Conservation (phyloP, 2,797 vertebrate species). For the Platyrinchus mystaceus region DNA sequence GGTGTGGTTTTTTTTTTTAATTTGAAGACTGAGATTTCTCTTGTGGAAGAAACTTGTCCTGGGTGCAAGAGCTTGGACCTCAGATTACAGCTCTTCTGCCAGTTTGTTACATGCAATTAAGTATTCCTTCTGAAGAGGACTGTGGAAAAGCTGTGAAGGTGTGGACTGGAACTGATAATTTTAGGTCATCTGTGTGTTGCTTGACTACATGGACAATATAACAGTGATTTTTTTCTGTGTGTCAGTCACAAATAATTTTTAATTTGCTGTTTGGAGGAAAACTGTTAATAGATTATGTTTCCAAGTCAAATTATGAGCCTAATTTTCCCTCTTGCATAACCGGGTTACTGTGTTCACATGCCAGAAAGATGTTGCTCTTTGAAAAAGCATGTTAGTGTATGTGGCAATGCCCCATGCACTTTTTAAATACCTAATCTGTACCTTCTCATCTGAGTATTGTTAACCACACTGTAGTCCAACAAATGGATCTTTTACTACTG, state of each 20-base stretch:
- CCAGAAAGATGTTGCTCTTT: constrained; percentile 26
- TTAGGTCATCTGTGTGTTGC: not conserved
- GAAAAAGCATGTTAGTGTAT: constrained; percentile 42
- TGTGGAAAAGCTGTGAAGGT: not conserved
- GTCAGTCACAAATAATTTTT: not conserved
- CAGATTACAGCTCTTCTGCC: not conserved
- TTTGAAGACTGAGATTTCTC: not conserved
- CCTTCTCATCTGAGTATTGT: not conserved
- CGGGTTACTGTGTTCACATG: constrained; percentile 38
- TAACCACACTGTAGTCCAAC: constrained; percentile 28
- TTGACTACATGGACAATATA: not conserved
- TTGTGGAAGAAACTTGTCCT: not conserved
- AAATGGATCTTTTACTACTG: constrained; percentile 30
- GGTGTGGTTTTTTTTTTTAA: not conserved
- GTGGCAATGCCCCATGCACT: constrained; percentile 23
- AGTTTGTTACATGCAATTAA: not conserved
- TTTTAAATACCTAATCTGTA: constrained; percentile 27
- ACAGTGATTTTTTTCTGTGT: constrained; percentile 2
- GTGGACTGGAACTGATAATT: not conserved
- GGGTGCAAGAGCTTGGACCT: not conserved
- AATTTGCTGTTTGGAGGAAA: not conserved
- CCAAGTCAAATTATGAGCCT: not conserved
- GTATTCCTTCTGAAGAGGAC: not conserved
- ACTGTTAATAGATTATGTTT: not conserved
- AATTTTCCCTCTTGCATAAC: constrained; percentile 10